phyloP scores from a whole-genome alignment of 92 coral and sea anemone genomes.

The Meandrina meandrites region DNA sequence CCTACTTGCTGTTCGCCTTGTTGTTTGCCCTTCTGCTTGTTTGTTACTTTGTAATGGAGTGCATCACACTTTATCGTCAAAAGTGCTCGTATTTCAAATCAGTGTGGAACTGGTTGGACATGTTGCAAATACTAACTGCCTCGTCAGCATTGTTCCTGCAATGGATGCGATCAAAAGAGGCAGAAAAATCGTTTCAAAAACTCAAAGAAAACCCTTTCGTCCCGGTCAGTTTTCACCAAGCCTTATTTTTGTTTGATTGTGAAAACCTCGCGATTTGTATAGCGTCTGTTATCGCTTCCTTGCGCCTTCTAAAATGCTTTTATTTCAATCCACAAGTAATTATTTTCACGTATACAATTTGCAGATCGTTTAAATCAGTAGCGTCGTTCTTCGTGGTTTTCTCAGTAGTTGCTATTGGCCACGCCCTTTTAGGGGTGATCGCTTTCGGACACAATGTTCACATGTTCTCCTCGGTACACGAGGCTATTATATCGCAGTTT shows the following conservation, averaged over 20 bases:
- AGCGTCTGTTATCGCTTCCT: background rate
- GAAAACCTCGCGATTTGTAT: conserved; percentile 16
- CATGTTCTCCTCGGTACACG: background rate
- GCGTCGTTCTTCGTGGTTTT: background rate
- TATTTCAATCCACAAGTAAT: conserved; percentile 17
- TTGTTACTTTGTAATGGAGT: background rate
- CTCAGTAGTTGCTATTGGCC: background rate
- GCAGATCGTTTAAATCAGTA: background rate
- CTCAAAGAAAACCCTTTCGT: conserved; percentile 14
- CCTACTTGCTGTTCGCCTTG: background rate
- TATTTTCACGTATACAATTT: background rate
- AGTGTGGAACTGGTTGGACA: conserved; percentile 31
- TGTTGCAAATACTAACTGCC: conserved; percentile 17
- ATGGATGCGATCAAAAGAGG: background rate
- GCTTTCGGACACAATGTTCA: background rate
- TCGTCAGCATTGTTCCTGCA: background rate
- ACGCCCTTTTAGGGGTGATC: conserved; percentile 9
- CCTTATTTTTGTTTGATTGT: background rate
- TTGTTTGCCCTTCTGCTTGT: conserved; percentile 24
- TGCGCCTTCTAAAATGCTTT: conserved; percentile 9
- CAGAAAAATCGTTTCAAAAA: background rate
- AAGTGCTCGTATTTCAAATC: conserved; percentile 8
- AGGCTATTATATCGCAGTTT: background rate
- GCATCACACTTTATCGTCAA: conserved; percentile 2
- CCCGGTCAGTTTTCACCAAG: conserved; percentile 2